Base-by-base conservation (phyloP, 2,888 invertebrate genomes). In the Sturmia bella region DNA sequence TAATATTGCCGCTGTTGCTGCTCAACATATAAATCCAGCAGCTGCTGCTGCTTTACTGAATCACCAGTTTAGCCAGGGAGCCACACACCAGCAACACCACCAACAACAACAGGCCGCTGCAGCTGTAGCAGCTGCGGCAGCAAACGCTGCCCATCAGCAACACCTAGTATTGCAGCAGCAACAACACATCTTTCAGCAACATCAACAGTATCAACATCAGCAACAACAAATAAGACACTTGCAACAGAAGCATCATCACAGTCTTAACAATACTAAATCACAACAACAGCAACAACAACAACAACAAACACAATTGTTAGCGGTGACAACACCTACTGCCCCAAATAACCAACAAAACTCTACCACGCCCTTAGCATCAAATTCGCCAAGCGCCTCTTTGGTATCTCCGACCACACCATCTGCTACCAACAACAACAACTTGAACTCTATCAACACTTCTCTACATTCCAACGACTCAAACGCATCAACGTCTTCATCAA, bases 101-200 rank as follows among this genome's bases (percentile, higher is more conserved):
- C 68, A 74, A 45, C 80, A 84, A 73, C 81, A 85, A 83, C 85
- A 84, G 72, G 85, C 86, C 77, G 83, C 86, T 50, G 87, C 84
- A 79, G 86, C 85, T 73, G 85, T 85, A 79, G 87, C 88, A 83
- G 87, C 88, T 81, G 84, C 86, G 84, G 86, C 88, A 80, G 87
- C 88, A 82, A 87, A 87, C 90, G 87, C 91, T 88, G 88, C 83
- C 11, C 85, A 88, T 72, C 88, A 88, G 84, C 88, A 89, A 70
- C 87, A 88, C 83, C 85, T 87, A 78, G 87, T 85, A 74, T 88
- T 85, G 84, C 91, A 88, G 87, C 91, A 90, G 83, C 89, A 90
- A 86, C 90, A 90, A 88, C 89, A 86, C 81, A 84, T 83, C 83
- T 86, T 87, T 52, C 88, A 89, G 56, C 88, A 89, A 59, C 86